Base-by-base conservation (phyloP, 2,888 invertebrate genomes). In the Nymphalis c-album region DNA sequence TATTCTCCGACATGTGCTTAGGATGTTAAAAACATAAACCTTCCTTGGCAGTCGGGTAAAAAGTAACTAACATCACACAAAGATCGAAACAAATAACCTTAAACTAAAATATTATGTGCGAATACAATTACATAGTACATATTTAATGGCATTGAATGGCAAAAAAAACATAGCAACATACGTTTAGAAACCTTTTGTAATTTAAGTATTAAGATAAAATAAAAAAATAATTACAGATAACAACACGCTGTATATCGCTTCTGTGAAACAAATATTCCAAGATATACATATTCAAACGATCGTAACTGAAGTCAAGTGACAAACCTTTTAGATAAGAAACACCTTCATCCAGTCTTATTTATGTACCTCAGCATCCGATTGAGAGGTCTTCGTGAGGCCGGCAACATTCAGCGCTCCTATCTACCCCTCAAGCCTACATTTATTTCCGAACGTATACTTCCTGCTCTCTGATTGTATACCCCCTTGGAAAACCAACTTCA, bases 311-410 rank as follows among this genome's bases (percentile, higher is more conserved):
- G 67, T 59, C 47, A 62, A 67, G 53, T 70, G 67, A 61, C 61
- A 64, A 48, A 53, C 64, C 65, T 57, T 45, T 82, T 40, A 40
- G 90, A 89, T 90, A 90, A 88, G 86, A 75, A 67, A 74, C 79
- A 84, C 85, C 85, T 85, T 85, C 86, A 89, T 86, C 85, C 86
- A 85, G 82, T 82, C 85, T 89, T 91, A 90, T 91, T 91, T 92
- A 91, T 91, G 91, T 89, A 88, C 86, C 87, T 75, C 80, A 75
- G 83, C 88, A 81, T 90, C 90, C 91, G 88, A 91, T 90, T 90
- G 91, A 90, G 90, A 88, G 85, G 79, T 82, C 79, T 79, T 75
- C 78, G 26, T n/a, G 78, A 83, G 86, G 80, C 83, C 85, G 85
- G 80, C 83, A 68, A 85, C 89, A 85, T 86, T 85, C 85, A 84